A percentile compares a stretch with the other conserved stretches of the same genome.
Conservation (phyloP, 2,113 vertebrate species). For the Diadophis punctatus region DNA sequence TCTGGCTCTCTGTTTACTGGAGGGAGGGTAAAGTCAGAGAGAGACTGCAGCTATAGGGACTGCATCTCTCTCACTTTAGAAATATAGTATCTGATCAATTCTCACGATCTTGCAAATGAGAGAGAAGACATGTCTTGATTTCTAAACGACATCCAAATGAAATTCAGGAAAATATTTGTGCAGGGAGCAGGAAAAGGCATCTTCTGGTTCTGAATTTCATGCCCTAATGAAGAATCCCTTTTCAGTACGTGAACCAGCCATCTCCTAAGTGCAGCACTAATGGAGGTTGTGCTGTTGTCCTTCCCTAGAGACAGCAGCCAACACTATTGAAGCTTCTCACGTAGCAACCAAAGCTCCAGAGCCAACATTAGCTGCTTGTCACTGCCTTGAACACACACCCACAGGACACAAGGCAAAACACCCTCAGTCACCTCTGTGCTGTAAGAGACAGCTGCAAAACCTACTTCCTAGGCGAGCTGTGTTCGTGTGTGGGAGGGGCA, state of each 20-base stretch:
- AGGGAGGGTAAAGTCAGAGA: conserved; percentile 38
- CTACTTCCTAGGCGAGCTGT: conserved; percentile 57
- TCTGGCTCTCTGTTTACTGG: conserved; percentile 62
- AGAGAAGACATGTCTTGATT: conserved; percentile 46
- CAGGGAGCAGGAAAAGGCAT: conserved; percentile 25
- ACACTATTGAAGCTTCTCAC: conserved; percentile 81
- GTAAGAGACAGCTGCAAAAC: conserved; percentile 33
- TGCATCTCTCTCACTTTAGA: conserved; percentile 17
- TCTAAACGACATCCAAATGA: conserved; percentile 27
- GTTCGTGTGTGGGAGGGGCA: conserved; percentile 6
- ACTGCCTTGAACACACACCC: conserved; percentile 69
- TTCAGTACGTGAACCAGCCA: conserved; percentile 57
- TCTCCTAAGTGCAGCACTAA: conserved; percentile 72
- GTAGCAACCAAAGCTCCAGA: conserved; percentile 73
- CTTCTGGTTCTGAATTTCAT: conserved; percentile 30
- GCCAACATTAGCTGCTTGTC: conserved; percentile 73
- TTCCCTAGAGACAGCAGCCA: conserved; percentile 80
- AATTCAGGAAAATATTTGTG: conserved; percentile 18
- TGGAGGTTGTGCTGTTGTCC: conserved; percentile 78
- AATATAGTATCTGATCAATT: conserved; percentile 53
- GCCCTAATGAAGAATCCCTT: conserved; percentile 47
- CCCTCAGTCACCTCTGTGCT: conserved; percentile 62
- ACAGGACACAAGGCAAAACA: conserved; percentile 71
- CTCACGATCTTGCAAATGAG: conserved; percentile 38
- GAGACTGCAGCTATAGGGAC: conserved; percentile 37